A percentile compares a stretch with the other conserved stretches of the same genome.
Evolutionary conservation across 1,140 invertebrate species (phyloP).

Genomic region (Lucilia sericata): DNA sequence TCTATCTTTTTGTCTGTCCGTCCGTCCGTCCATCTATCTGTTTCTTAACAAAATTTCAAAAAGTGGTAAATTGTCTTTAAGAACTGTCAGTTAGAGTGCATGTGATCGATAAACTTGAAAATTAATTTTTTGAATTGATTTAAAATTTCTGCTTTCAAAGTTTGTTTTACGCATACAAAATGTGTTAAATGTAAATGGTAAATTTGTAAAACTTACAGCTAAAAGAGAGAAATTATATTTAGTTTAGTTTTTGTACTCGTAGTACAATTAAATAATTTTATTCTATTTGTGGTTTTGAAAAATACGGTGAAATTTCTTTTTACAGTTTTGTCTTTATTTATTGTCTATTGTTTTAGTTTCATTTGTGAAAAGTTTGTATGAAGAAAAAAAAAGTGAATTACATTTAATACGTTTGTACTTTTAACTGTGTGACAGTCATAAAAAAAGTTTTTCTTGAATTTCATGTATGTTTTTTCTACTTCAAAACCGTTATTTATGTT

Average conservation of each 20-base stretch:
- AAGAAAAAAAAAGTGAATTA: background rate
- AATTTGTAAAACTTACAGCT: too few relatives aligned
- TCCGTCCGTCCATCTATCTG: background rate
- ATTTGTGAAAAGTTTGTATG: slow-evolving; percentile 17
- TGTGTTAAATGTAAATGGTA: background rate
- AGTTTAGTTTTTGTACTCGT: too few relatives aligned
- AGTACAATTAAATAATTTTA: background rate
- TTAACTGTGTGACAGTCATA: background rate
- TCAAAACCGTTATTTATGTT: background rate
- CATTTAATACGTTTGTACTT: background rate
- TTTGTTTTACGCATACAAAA: background rate
- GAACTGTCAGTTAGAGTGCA: background rate
- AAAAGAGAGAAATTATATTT: too few relatives aligned
- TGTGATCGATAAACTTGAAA: background rate
- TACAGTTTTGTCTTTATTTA: background rate
- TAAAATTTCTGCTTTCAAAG: background rate
- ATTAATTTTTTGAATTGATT: background rate
- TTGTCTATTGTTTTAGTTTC: background rate
- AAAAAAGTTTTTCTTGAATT: background rate
- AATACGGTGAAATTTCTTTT: slow-evolving; percentile 1
- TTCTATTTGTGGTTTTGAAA: slow-evolving; percentile 21
- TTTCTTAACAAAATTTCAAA: background rate
- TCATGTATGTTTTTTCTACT: background rate
- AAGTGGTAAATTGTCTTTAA: slow-evolving; percentile 11
- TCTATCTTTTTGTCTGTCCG: background rate